Conservation (phyloP, 2,888 invertebrate genomes). For the Leucozona laternaria region DNA sequence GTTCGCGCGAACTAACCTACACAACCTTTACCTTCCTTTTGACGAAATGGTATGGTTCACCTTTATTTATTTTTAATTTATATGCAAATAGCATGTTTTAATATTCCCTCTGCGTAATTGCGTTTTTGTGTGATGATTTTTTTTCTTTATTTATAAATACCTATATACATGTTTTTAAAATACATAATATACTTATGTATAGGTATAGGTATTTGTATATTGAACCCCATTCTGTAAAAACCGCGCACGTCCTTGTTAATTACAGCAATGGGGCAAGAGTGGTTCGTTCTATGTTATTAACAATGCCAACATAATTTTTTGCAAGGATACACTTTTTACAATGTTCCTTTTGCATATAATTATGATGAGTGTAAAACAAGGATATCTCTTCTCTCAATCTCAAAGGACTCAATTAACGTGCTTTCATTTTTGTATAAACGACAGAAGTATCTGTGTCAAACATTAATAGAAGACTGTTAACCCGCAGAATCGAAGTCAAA, state of each 20-base stretch:
- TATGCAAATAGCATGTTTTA: slow-evolving; percentile 75
- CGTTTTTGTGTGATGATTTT: slow-evolving; percentile 57
- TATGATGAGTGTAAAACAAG: slow-evolving; percentile 12
- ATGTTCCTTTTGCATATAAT: neutral
- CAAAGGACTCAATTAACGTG: slow-evolving; percentile 41
- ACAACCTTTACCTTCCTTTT: neutral
- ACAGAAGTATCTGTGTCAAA: slow-evolving; percentile 10
- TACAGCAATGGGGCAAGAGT: slow-evolving; percentile 34
- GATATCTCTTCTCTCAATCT: slow-evolving; percentile 34
- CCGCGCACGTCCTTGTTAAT: slow-evolving; percentile 44
- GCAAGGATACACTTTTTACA: slow-evolving; percentile 32
- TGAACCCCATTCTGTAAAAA: slow-evolving; percentile 1
- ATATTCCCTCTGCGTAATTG: slow-evolving; percentile 75
- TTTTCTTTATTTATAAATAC: neutral
- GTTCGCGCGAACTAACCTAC: neutral
- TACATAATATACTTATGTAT: neutral
- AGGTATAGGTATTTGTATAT: neutral
- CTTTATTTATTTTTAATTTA: slow-evolving; percentile 76
- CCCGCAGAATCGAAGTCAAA: slow-evolving; percentile 27
- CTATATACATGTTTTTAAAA: neutral
- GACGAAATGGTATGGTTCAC: slow-evolving; percentile 33
- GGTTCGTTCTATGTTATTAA: slow-evolving; percentile 64
- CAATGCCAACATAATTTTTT: slow-evolving; percentile 57
- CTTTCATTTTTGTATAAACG: slow-evolving; percentile 2
- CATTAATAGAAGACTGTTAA: neutral